Conservation (phyloP, 1,140 invertebrate genomes). For the Drosophila nannoptera region DNA sequence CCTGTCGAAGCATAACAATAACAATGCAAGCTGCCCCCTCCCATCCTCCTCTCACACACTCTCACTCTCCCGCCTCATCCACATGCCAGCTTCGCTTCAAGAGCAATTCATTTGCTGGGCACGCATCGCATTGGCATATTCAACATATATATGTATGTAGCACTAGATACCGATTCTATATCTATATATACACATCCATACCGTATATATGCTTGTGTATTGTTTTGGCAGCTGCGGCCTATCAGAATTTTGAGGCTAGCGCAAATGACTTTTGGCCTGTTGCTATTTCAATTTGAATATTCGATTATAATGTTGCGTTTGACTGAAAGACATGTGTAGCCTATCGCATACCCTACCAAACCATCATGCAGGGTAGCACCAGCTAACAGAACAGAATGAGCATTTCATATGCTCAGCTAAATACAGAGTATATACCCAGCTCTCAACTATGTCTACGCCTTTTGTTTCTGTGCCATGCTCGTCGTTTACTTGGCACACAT, state of each 20-base stretch:
- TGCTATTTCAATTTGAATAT: conserved; percentile 52
- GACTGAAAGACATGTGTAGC: conserved; percentile 29
- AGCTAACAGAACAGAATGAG: not conserved
- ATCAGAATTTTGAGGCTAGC: conserved; percentile 18
- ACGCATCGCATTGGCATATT: conserved; percentile 46
- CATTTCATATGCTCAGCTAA: not conserved
- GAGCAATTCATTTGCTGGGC: conserved; percentile 59
- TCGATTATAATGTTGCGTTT: conserved; percentile 58
- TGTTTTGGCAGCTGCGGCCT: conserved; percentile 26
- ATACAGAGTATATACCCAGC: conserved; percentile 4
- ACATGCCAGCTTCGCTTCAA: conserved; percentile 24
- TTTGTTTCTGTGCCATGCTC: conserved; percentile 24
- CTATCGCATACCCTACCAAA: conserved; percentile 29
- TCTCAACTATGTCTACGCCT: not conserved
- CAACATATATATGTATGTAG: not conserved
- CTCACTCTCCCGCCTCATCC: too few relatives aligned
- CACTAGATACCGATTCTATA: conserved; percentile 7
- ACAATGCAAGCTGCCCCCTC: not conserved
- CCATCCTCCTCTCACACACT: too few relatives aligned
- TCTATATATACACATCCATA: conserved; percentile 5
- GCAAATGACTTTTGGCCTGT: conserved; percentile 33
- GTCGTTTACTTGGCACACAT: conserved; percentile 66
- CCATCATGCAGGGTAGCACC: not conserved
- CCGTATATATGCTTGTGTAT: conserved; percentile 9
- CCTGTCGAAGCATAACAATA: conserved; percentile 19